phyloP scores from a whole-genome alignment of 2,113 vertebrate genomes.

The Formicarius rufipectus region DNA sequence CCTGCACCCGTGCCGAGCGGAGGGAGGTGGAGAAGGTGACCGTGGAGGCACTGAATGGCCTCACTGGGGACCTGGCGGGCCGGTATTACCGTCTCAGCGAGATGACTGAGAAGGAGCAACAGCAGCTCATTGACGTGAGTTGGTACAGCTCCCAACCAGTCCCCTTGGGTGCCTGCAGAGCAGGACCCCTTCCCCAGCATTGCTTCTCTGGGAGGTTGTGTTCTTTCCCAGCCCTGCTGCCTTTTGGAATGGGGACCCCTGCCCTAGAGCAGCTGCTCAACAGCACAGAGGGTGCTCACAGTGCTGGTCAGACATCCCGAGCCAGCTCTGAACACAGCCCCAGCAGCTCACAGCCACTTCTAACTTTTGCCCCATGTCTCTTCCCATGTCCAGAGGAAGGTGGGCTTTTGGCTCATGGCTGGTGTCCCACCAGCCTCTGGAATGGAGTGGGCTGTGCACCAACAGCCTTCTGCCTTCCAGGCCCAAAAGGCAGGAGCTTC shows the following conservation, averaged over 20 bases:
- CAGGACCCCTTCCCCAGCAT: neutral
- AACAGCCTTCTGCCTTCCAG: neutral
- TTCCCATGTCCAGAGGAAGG: neutral
- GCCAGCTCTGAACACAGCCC: neutral
- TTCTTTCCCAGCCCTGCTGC: neutral
- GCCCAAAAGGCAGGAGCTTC: neutral
- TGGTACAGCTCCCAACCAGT: neutral
- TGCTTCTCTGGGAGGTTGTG: rapidly evolving
- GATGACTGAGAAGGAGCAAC: conserved; percentile 82
- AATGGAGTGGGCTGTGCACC: neutral
- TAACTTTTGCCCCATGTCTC: neutral
- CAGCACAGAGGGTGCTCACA: neutral
- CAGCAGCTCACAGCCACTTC: neutral
- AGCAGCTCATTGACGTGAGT: conserved; percentile 85
- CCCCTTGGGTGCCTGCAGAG: rapidly evolving
- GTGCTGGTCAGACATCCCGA: neutral
- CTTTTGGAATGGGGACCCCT: neutral
- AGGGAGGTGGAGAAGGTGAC: conserved; percentile 81
- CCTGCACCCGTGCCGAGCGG: conserved; percentile 80
- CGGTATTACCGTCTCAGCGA: conserved; percentile 81
- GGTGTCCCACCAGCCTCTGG: neutral
- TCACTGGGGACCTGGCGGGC: conserved; percentile 77
- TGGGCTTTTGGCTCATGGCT: neutral
- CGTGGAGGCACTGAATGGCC: conserved; percentile 73
- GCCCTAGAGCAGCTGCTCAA: neutral